phyloP scores from a whole-genome alignment of 2,113 vertebrate species.

The Xiphophorus maculatus region DNA sequence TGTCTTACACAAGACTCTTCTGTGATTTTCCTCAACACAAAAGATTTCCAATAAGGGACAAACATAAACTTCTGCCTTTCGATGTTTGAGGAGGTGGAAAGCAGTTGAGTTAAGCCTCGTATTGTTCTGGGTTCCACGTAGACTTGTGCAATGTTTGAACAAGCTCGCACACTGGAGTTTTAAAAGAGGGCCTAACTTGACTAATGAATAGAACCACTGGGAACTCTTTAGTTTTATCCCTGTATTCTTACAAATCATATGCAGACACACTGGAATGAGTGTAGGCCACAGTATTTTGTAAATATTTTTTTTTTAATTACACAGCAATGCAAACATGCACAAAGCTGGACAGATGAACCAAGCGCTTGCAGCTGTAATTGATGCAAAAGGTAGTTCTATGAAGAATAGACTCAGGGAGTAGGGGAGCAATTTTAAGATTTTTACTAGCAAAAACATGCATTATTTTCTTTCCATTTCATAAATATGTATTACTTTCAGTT shows the following conservation, averaged over 20 bases:
- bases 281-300: neutral
- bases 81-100: conserved; percentile 6
- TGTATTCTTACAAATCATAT: neutral
- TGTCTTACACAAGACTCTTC: conserved; percentile 55
- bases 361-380: neutral
- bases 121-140: neutral
- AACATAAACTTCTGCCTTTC: conserved; percentile 1
- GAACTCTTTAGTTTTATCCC: neutral
- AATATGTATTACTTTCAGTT: too few species aligned
- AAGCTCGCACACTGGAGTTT: neutral
- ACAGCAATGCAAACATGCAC: neutral
- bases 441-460: neutral
- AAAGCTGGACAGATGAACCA: neutral
- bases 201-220: neutral
- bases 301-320: neutral
- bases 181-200: neutral
- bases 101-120: neutral
- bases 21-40: conserved; percentile 42
- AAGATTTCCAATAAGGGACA: conserved; percentile 29
- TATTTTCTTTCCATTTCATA: neutral
- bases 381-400: neutral
- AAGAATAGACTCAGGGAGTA: too few species aligned
- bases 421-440: neutral
- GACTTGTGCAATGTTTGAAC: neutral
- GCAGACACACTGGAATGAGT: neutral